These are phyloP conservation scores for Hippocampus abdominalis DNA, from an alignment of 2,113 vertebrate genomes.

Conservation along the genomic window DNA sequence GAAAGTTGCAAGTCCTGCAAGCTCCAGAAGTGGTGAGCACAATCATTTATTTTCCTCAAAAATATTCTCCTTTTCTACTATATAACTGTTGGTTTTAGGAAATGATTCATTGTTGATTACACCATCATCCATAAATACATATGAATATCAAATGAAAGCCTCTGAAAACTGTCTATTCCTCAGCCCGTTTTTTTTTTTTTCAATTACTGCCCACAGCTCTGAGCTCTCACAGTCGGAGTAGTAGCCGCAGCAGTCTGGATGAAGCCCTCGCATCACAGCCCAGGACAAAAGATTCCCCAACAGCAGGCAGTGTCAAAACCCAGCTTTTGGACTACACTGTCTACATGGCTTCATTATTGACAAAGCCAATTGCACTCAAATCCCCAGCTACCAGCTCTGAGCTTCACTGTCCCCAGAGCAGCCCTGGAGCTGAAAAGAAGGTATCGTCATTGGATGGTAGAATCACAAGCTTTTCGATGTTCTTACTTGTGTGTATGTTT, in stretches of 20 bases:
- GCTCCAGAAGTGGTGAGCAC: slow-evolving; percentile 74
- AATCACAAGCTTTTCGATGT: slow-evolving; percentile 9
- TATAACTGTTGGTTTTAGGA: neutral
- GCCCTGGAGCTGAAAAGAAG: slow-evolving; percentile 87
- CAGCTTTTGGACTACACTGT: slow-evolving; percentile 85
- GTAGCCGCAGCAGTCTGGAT: slow-evolving; percentile 86
- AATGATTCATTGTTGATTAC: neutral
- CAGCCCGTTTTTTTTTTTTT: slow-evolving; percentile 38
- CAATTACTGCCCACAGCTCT: slow-evolving; percentile 54
- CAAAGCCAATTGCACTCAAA: slow-evolving; percentile 66
- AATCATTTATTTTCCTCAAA: neutral
- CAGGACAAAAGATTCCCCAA: slow-evolving; percentile 77
- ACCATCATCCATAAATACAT: neutral
- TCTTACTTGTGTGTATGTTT: slow-evolving; percentile 1
- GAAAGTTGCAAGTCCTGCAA: slow-evolving; percentile 65
- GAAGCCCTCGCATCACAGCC: slow-evolving; percentile 77
- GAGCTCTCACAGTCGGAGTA: slow-evolving; percentile 82
- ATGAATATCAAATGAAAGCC: neutral
- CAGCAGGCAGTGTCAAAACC: slow-evolving; percentile 59
- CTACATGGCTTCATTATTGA: slow-evolving; percentile 90
- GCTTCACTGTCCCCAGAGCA: slow-evolving; percentile 72
- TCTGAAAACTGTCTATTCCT: slow-evolving; percentile 4
- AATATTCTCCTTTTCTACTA: neutral
- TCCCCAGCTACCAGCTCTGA: slow-evolving; percentile 64
- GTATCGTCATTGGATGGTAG: slow-evolving; percentile 55